Conservation (phyloP, 2,888 invertebrate species). For the Oxyscelio sp. region DNA sequence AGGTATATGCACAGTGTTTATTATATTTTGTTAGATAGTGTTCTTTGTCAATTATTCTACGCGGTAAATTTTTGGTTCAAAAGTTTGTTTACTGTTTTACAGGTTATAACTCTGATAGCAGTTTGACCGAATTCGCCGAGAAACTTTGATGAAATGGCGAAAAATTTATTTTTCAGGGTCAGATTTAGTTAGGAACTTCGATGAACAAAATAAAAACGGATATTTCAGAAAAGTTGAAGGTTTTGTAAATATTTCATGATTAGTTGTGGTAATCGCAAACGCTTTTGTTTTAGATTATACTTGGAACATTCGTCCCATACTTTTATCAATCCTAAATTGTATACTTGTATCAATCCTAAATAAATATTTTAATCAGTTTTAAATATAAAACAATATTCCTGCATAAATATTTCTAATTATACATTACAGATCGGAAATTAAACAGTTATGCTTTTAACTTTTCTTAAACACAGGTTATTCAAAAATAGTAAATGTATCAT, state of each 20-base stretch:
- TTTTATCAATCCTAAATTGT: too few relatives aligned
- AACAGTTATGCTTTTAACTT: too few relatives aligned
- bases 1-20: too few relatives aligned
- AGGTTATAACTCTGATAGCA: neutral
- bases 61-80: neutral
- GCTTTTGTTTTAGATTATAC: neutral
- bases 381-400: too few relatives aligned
- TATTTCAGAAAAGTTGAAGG: neutral
- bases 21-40: neutral
- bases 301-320: too few relatives aligned
- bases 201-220: neutral
- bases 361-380: too few relatives aligned
- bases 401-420: too few relatives aligned
- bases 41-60: neutral
- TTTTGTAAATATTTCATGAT: neutral
- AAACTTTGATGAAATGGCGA: neutral
- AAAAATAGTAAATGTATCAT: too few relatives aligned
- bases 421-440: too few relatives aligned
- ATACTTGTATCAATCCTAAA: too few relatives aligned
- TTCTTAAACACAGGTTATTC: too few relatives aligned
- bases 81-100: neutral
- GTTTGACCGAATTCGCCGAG: neutral
- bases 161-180: constrained; percentile 4
- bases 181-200: neutral
- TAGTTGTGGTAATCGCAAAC: neutral